Evolutionary conservation across 2,797 vertebrate species (phyloP).

Genomic region (Ibycter americanus): DNA sequence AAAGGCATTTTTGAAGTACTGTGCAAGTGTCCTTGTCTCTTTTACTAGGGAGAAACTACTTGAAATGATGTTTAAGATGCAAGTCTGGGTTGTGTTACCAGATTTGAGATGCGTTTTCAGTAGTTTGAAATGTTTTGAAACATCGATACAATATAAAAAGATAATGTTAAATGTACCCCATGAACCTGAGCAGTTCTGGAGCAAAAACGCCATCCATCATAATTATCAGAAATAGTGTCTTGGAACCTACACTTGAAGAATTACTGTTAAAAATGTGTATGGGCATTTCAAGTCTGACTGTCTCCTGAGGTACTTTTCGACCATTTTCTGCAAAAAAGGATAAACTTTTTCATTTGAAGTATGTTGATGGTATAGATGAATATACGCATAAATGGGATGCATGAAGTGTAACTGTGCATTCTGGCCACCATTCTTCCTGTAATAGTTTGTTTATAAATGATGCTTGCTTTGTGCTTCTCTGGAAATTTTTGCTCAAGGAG

Average conservation of each 20-base stretch:
- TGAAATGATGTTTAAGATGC: neutral
- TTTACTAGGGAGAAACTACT: neutral
- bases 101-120: neutral
- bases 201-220: neutral
- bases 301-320: neutral
- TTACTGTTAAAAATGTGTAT: neutral
- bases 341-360: neutral
- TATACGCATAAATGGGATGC: neutral
- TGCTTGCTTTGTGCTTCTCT: neutral
- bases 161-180: neutral
- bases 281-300: neutral
- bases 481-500: neutral
- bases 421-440: neutral
- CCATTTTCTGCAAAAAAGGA: neutral
- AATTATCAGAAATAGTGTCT: neutral
- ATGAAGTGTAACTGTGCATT: fast-evolving
- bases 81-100: neutral
- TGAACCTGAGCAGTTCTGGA: neutral
- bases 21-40: neutral
- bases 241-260: neutral
- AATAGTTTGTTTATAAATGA: neutral
- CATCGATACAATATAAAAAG: neutral
- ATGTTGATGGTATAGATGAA: neutral
- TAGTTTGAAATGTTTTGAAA: neutral
- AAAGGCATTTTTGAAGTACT: neutral